phyloP scores from a whole-genome alignment of 2,113 vertebrate species.

The Columbina picui region DNA sequence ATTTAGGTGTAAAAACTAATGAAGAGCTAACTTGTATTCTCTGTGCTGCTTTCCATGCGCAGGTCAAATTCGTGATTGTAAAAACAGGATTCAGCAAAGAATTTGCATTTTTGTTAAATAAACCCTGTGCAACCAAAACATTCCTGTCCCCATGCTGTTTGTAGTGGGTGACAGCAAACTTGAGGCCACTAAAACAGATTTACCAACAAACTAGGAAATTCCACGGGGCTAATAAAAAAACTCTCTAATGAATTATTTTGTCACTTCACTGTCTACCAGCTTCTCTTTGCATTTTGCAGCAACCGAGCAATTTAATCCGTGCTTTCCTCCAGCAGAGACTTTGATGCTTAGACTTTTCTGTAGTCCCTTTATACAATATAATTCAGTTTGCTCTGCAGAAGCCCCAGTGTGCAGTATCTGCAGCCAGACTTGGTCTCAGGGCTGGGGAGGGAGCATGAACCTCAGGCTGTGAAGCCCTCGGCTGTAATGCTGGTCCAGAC shows the following conservation, averaged over 20 bases:
- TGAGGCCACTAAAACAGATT: not conserved
- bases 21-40: not conserved
- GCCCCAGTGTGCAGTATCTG: not conserved
- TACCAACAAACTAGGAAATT: not conserved
- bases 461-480: accelerated
- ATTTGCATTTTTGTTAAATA: not conserved
- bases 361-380: not conserved
- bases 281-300: not conserved
- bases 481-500: accelerated
- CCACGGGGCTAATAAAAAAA: not conserved
- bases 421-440: not conserved
- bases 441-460: not conserved
- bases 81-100: not conserved
- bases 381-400: not conserved
- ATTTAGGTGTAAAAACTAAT: constrained; percentile 4
- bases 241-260: not conserved
- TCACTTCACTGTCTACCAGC: not conserved
- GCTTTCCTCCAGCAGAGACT: not conserved
- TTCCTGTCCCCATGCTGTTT: not conserved
- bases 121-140: not conserved
- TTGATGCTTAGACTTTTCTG: not conserved
- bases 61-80: not conserved
- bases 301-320: accelerated
- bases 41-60: not conserved
- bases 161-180: not conserved